phyloP scores from a whole-genome alignment of 2,888 invertebrate species.

The Elmis aenea region DNA sequence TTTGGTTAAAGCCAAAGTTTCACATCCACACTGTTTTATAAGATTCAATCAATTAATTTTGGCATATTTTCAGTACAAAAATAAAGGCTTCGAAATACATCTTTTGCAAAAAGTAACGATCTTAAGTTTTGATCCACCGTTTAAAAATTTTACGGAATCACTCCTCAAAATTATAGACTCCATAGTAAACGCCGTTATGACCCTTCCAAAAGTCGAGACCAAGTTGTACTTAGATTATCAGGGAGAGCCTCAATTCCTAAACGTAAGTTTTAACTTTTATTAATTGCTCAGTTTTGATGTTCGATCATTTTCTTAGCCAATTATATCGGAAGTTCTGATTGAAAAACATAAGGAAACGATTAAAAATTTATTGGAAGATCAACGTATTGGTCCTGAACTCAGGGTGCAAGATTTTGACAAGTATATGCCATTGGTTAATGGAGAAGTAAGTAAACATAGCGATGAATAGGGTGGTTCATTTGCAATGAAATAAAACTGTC shows the following conservation, averaged over 20 bases:
- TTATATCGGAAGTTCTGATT: conserved; percentile 66
- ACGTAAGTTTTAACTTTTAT: conserved; percentile 27
- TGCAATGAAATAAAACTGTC: neutral
- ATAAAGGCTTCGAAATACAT: conserved; percentile 65
- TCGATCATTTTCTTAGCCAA: conserved; percentile 55
- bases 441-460: conserved; percentile 47
- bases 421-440: conserved; percentile 70
- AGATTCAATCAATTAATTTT: conserved; percentile 1
- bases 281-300: neutral
- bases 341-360: conserved; percentile 59
- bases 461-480: neutral
- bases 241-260: conserved; percentile 33
- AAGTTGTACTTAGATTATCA: conserved; percentile 66
- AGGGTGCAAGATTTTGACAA: conserved; percentile 75
- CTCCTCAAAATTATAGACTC: conserved; percentile 66
- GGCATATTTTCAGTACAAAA: conserved; percentile 52
- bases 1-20: too few relatives aligned
- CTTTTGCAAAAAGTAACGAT: conserved; percentile 56
- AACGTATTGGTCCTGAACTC: conserved; percentile 68
- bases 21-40: too few relatives aligned
- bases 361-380: conserved; percentile 60
- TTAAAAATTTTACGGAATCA: conserved; percentile 67
- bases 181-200: conserved; percentile 67
- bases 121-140: conserved; percentile 68
- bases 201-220: conserved; percentile 74